These are phyloP conservation scores for Lacerta agilis DNA, from an alignment of 2,797 vertebrate genomes.

Conservation along the genomic window DNA sequence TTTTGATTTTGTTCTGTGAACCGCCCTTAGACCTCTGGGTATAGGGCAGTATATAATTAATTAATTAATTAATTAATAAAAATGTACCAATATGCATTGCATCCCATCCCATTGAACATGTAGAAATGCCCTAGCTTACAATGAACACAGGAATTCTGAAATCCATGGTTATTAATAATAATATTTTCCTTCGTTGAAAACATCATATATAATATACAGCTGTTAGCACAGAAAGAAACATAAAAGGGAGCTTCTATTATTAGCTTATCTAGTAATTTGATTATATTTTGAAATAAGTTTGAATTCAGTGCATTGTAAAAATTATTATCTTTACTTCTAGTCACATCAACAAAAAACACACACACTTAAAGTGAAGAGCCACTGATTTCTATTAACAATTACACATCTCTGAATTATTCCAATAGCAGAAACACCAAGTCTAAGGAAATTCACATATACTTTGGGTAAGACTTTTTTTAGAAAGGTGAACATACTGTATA, in stretches of 20 bases:
- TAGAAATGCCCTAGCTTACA: rapidly evolving
- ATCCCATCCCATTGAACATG: background rate
- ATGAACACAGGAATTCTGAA: background rate
- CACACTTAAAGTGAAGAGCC: background rate
- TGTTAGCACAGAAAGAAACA: background rate
- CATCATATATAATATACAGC: background rate
- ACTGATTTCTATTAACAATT: background rate
- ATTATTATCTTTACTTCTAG: background rate
- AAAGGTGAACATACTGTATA: rapidly evolving
- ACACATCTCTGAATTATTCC: slow-evolving; percentile 17
- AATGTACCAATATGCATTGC: background rate
- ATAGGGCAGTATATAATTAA: too few relatives aligned
- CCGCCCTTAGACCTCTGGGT: too few relatives aligned
- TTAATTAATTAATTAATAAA: too few relatives aligned
- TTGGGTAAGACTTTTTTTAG: background rate
- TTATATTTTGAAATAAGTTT: background rate
- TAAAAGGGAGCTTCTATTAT: background rate
- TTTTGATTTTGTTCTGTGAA: too few relatives aligned
- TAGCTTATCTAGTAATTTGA: background rate
- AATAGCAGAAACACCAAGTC: rapidly evolving
- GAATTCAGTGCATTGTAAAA: slow-evolving; percentile 20
- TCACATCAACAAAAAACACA: slow-evolving; percentile 34
- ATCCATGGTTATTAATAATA: background rate
- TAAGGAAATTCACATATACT: background rate
- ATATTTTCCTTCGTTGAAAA: background rate